Percentiles rank a stretch among this genome's conserved stretches.
phyloP scores from a whole-genome alignment of 2,888 invertebrate genomes.

The Choristoneura rosaceana region DNA sequence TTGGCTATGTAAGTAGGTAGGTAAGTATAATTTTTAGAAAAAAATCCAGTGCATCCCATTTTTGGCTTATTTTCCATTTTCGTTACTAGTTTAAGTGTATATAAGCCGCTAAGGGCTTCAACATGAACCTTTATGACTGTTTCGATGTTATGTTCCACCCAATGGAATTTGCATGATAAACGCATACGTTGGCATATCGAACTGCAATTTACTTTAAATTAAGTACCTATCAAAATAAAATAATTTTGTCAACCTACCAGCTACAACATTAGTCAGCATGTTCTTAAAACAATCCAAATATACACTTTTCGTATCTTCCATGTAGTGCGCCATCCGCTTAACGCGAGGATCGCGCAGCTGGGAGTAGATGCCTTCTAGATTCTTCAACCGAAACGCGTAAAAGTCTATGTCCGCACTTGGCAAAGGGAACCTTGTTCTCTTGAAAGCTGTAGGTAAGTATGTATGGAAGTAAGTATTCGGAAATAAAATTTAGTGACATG shows the following conservation, averaged over 20 bases:
- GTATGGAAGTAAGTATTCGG: neutral
- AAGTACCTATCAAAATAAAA: too few relatives aligned
- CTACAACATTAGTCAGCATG: conserved; percentile 91
- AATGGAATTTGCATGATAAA: too few relatives aligned
- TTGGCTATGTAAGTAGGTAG: too few relatives aligned
- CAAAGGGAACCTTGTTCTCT: conserved; percentile 88
- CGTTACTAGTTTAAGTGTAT: too few relatives aligned
- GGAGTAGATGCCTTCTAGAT: conserved; percentile 94
- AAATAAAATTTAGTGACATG: neutral
- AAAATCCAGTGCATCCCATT: too few relatives aligned
- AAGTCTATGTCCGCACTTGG: conserved; percentile 91
- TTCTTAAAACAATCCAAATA: conserved; percentile 92
- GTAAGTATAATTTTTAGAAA: too few relatives aligned
- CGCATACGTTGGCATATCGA: too few relatives aligned
- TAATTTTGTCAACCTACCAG: conserved; percentile 80
- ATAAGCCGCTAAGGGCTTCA: neutral
- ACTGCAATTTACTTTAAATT: too few relatives aligned
- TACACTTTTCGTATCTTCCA: conserved; percentile 92
- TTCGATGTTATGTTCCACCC: too few relatives aligned
- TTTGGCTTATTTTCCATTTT: too few relatives aligned
- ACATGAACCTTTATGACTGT: neutral
- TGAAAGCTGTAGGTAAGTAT: conserved; percentile 76
- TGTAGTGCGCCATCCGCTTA: conserved; percentile 92
- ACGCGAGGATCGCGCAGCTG: conserved; percentile 94
- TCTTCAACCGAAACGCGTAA: conserved; percentile 91